Percentiles rank a stretch among this genome's conserved stretches.
Conservation (phyloP, 2,113 vertebrate genomes). For the Cyanistes caeruleus region DNA sequence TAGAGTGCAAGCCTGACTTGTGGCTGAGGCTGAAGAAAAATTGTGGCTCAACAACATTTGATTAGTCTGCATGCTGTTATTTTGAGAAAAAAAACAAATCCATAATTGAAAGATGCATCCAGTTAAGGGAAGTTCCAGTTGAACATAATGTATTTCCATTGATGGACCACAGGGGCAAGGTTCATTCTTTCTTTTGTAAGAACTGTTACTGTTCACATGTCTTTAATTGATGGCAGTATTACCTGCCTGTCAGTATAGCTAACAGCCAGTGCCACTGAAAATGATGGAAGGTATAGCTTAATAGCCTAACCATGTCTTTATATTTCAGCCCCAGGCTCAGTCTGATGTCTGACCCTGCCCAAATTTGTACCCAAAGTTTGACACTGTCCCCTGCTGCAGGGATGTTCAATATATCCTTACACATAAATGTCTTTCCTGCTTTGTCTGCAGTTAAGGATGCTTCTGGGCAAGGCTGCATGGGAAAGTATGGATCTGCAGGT, state of each 20-base stretch:
- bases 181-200: neutral
- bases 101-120: neutral
- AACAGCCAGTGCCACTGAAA: neutral
- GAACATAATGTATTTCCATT: neutral
- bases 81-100: neutral
- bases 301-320: neutral
- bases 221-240: neutral
- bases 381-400: neutral
- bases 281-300: neutral
- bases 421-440: fast-evolving
- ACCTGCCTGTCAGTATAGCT: neutral
- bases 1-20: neutral
- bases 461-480: neutral
- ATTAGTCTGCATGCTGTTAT: neutral
- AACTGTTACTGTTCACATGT: neutral
- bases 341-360: neutral
- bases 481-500: neutral
- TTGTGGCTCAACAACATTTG: neutral
- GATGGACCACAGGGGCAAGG: neutral
- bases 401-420: neutral
- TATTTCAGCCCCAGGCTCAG: neutral
- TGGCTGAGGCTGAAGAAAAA: neutral
- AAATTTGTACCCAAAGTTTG: neutral
- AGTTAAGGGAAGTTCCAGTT: neutral
- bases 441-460: neutral